Evolutionary conservation across 2,113 vertebrate genomes (phyloP).

Genomic region (Psilopogon haemacephalus): DNA sequence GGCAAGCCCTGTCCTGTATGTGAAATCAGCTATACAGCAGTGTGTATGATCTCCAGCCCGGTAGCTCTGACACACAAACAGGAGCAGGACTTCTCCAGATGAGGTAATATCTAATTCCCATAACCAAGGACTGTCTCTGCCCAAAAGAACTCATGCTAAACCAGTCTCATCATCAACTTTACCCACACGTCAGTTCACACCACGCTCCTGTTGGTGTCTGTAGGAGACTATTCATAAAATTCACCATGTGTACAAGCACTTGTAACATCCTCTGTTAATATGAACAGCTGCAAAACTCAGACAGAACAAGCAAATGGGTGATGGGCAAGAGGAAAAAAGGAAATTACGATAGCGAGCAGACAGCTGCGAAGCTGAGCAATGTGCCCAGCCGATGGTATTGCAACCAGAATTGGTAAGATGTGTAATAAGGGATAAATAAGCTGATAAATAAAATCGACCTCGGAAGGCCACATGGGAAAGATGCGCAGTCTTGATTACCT

Average conservation of each 20-base stretch:
- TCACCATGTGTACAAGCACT: not conserved
- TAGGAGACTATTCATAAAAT: not conserved
- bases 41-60: not conserved
- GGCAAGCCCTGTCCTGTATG: not conserved
- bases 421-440: conserved; percentile 26
- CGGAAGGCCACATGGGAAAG: conserved; percentile 4
- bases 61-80: not conserved
- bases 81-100: not conserved
- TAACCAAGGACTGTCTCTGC: not conserved
- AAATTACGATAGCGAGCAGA: not conserved
- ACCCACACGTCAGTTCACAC: not conserved
- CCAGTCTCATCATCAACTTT: not conserved
- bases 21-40: not conserved
- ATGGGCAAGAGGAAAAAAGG: conserved; percentile 26
- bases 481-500: conserved; percentile 36
- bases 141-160: not conserved
- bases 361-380: not conserved
- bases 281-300: conserved; percentile 26
- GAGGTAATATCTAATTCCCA: not conserved
- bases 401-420: not conserved
- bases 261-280: not conserved
- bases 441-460: conserved; percentile 46
- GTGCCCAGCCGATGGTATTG: not conserved
- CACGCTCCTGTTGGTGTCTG: rapidly evolving
- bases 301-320: not conserved